These are phyloP conservation scores for Rhincodon typus DNA, from an alignment of 2,797 vertebrate genomes.

Conservation along the genomic window DNA sequence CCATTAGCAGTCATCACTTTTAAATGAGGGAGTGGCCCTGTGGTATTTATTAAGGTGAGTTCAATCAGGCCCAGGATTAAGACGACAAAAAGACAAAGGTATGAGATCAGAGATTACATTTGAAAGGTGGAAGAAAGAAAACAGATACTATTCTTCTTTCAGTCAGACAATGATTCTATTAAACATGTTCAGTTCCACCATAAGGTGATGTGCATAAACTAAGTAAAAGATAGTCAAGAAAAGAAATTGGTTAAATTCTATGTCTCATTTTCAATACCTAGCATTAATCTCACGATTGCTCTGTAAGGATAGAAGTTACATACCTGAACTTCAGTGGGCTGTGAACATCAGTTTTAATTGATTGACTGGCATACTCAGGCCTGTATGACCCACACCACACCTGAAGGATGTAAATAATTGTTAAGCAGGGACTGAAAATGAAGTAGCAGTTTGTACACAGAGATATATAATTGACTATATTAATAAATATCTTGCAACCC, in stretches of 20 bases:
- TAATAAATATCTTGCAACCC: background rate
- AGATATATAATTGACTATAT: background rate
- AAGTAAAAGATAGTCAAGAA: background rate
- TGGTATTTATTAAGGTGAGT: background rate
- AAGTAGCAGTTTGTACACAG: background rate
- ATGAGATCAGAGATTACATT: background rate
- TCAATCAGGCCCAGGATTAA: background rate
- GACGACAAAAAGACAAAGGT: background rate
- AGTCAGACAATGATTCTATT: background rate
- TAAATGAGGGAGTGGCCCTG: too few relatives aligned
- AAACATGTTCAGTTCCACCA: background rate
- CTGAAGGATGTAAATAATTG: slow-evolving; percentile 49
- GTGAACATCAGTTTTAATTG: slow-evolving; percentile 90
- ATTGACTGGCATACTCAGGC: slow-evolving; percentile 86
- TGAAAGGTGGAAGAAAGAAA: background rate
- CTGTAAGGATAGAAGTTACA: slow-evolving; percentile 35
- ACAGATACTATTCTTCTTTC: background rate
- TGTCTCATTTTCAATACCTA: too few relatives aligned
- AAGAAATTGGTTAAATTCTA: background rate
- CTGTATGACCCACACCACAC: slow-evolving; percentile 95
- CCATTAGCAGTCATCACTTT: too few relatives aligned
- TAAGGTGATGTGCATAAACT: background rate
- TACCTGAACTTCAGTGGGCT: slow-evolving; percentile 94
- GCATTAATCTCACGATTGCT: background rate
- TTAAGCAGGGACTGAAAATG: background rate